Evolutionary conservation across 2,888 invertebrate genomes (phyloP).

Genomic region (Heliconius charithonia): DNA sequence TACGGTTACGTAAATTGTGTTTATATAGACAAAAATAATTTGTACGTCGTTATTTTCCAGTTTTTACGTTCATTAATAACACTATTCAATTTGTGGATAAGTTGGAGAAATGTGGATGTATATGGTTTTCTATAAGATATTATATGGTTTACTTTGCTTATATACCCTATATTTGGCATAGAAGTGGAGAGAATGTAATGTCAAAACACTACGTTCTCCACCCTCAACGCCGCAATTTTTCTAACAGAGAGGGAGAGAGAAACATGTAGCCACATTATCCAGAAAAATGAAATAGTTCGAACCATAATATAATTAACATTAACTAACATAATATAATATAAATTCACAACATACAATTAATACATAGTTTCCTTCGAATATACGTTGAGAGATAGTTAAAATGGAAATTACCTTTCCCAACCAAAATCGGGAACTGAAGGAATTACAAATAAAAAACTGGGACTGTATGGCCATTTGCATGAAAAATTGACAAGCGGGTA

Average conservation of each 20-base stretch:
- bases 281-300: not conserved
- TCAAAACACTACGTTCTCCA: too few relatives aligned
- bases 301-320: not conserved
- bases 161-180: too few relatives aligned
- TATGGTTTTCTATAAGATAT: not conserved
- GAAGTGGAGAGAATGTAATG: not conserved
- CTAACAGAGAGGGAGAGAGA: not conserved
- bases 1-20: not conserved
- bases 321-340: not conserved
- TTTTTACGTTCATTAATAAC: not conserved
- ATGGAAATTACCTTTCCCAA: conserved; percentile 66
- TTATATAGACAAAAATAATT: not conserved
- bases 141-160: not conserved
- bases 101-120: not conserved
- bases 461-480: conserved; percentile 65
- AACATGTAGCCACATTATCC: too few relatives aligned
- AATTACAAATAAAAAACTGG: conserved; percentile 62
- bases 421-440: conserved; percentile 47
- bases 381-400: conserved; percentile 38
- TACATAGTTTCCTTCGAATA: not conserved
- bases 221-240: not conserved
- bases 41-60: not conserved
- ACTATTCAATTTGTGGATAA: too few relatives aligned
- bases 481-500: conserved; percentile 65
- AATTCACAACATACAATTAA: not conserved